Percentiles rank a stretch among this genome's conserved stretches.
Evolutionary conservation across 2,888 invertebrate genomes (phyloP).

Genomic region (Oscheius sp.): DNA sequence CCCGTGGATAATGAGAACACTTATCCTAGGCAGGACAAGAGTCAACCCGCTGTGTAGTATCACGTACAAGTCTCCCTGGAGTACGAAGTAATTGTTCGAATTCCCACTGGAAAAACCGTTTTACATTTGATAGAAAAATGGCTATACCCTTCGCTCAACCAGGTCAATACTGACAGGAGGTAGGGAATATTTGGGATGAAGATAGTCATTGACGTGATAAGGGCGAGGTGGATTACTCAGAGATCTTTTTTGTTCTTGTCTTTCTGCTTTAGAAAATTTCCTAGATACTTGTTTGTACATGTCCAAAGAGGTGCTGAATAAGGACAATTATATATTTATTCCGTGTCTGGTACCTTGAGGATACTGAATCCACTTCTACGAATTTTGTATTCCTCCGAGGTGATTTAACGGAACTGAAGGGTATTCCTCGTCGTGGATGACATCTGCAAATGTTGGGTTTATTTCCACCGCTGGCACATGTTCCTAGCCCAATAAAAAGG

Average conservation of each 20-base stretch:
- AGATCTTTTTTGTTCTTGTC: slow-evolving; percentile 24
- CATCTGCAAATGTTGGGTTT: slow-evolving; percentile 36
- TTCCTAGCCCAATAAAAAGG: background rate
- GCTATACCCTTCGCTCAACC: slow-evolving; percentile 44
- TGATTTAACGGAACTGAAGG: slow-evolving; percentile 56
- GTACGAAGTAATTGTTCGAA: slow-evolving; percentile 41
- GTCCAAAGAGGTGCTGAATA: slow-evolving; percentile 38
- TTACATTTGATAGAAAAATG: background rate
- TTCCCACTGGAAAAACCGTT: slow-evolving; percentile 45
- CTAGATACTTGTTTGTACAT: slow-evolving; percentile 33
- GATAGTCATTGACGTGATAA: slow-evolving; percentile 51
- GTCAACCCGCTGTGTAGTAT: slow-evolving; percentile 18
- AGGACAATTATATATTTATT: background rate
- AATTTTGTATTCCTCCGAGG: slow-evolving; percentile 58
- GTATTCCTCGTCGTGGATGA: slow-evolving; percentile 53
- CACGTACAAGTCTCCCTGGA: slow-evolving; percentile 35
- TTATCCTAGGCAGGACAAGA: slow-evolving; percentile 14
- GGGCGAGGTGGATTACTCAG: slow-evolving; percentile 31
- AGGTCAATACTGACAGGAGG: slow-evolving; percentile 55
- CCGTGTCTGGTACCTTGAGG: slow-evolving; percentile 40
- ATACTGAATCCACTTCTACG: slow-evolving; percentile 51
- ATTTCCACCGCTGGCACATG: no score
- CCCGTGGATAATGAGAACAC: slow-evolving; percentile 9
- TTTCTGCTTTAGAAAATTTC: slow-evolving; percentile 32
- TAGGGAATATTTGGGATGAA: slow-evolving; percentile 64